These are phyloP conservation scores for Stenoptilia bipunctidactyla DNA, from an alignment of 2,888 invertebrate species.

Conservation along the genomic window DNA sequence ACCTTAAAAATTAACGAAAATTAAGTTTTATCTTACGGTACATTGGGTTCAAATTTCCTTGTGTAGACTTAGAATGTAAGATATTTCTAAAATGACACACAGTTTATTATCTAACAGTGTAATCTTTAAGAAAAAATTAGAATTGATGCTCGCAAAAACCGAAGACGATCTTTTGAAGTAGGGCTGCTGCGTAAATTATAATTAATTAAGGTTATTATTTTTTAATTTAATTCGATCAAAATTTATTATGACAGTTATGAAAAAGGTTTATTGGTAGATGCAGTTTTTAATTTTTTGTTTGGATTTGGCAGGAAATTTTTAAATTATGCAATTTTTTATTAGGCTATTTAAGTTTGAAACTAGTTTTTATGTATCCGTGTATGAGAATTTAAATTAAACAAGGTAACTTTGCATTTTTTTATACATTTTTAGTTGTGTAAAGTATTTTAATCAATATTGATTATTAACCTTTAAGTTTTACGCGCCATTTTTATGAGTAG, in stretches of 20 bases:
- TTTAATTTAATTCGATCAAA: constrained; percentile 7
- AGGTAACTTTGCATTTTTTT: too few species aligned
- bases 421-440: too few species aligned
- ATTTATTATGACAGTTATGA: constrained; percentile 4
- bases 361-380: too few species aligned
- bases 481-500: too few species aligned
- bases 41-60: constrained; percentile 13
- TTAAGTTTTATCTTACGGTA: too few species aligned
- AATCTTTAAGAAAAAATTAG: constrained; percentile 62
- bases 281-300: neutral
- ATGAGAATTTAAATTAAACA: too few species aligned
- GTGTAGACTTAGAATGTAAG: constrained; percentile 7
- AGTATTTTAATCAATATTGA: too few species aligned
- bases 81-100: constrained; percentile 11
- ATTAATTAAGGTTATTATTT: constrained; percentile 19
- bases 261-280: neutral
- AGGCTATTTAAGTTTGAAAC: neutral
- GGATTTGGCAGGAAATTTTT: too few species aligned
- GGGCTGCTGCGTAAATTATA: constrained; percentile 40
- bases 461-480: too few species aligned
- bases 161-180: constrained; percentile 31
- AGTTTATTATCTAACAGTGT: constrained; percentile 56
- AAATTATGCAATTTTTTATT: too few species aligned
- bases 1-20: neutral
- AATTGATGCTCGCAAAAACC: constrained; percentile 61